Percentiles rank a stretch among this genome's conserved stretches.
phyloP scores from a whole-genome alignment of 2,797 vertebrate species.

The Acrocephalus scirpaceus region DNA sequence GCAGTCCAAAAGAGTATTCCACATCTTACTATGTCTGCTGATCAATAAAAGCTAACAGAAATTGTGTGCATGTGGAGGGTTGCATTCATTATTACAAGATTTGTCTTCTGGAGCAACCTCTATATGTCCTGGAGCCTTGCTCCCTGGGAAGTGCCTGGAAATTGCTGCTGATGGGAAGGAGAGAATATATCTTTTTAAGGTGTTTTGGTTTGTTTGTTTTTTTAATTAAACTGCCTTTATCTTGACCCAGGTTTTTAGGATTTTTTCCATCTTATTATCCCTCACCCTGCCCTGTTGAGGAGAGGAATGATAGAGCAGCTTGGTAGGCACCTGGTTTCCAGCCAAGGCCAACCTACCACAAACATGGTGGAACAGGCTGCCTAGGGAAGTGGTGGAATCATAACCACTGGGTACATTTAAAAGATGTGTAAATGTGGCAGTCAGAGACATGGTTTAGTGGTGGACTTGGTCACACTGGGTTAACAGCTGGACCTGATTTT shows the following conservation, averaged over 20 bases:
- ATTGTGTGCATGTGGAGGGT: fast-evolving
- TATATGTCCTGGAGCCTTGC: background rate
- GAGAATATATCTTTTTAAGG: background rate
- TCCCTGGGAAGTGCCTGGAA: background rate
- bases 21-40: fast-evolving
- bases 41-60: background rate
- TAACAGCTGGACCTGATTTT: background rate
- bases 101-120: background rate
- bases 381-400: background rate
- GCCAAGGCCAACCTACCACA: background rate
- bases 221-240: background rate
- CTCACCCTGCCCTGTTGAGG: background rate
- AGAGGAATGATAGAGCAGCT: background rate
- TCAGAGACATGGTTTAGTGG: background rate
- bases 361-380: background rate
- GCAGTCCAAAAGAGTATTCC: background rate
- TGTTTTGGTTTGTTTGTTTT: background rate
- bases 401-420: background rate
- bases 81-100: background rate
- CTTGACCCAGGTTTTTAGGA: background rate
- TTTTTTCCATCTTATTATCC: background rate
- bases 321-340: background rate
- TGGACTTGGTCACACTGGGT: background rate
- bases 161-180: background rate
- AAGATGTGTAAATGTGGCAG: background rate